A percentile compares a stretch with the other conserved stretches of the same genome.
Evolutionary conservation across 1,140 invertebrate genomes (phyloP).

Genomic region (Anastatus disparis): DNA sequence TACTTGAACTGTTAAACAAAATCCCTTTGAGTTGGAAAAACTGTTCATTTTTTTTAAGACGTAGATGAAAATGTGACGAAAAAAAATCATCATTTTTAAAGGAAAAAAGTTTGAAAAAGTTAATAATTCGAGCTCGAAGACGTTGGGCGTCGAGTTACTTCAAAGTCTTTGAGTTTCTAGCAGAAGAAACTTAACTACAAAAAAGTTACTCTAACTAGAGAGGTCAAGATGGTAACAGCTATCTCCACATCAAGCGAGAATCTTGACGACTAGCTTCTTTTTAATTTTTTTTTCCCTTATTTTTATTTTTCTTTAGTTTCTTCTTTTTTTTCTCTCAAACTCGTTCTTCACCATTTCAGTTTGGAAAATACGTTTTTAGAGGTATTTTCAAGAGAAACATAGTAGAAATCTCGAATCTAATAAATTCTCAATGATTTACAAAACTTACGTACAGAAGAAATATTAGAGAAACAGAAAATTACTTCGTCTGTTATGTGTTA

Average conservation of each 20-base stretch:
- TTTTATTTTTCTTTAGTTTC: too few species aligned
- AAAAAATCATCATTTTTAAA: background rate
- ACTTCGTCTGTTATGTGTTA: background rate
- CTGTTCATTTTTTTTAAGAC: too few species aligned
- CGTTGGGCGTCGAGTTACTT: background rate
- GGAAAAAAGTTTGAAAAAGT: background rate
- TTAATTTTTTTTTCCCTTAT: background rate
- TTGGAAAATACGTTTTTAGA: background rate
- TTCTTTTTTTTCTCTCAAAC: background rate
- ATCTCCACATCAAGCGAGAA: background rate
- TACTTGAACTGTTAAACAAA: too few species aligned
- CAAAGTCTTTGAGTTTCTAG: background rate
- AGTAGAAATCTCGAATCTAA: conserved; percentile 6
- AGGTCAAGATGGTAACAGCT: conserved; percentile 6
- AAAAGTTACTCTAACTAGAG: background rate
- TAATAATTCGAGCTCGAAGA: conserved; percentile 8
- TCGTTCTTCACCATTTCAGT: background rate
- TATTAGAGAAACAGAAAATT: background rate
- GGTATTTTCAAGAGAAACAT: conserved; percentile 5
- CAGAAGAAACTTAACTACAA: background rate
- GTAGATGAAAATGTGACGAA: background rate
- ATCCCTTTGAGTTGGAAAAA: too few species aligned
- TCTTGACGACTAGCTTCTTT: background rate
- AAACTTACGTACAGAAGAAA: conserved; percentile 11
- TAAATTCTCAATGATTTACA: conserved; percentile 23